Evolutionary conservation across 2,888 invertebrate genomes (phyloP).

Genomic region (Dendrolimus houi): DNA sequence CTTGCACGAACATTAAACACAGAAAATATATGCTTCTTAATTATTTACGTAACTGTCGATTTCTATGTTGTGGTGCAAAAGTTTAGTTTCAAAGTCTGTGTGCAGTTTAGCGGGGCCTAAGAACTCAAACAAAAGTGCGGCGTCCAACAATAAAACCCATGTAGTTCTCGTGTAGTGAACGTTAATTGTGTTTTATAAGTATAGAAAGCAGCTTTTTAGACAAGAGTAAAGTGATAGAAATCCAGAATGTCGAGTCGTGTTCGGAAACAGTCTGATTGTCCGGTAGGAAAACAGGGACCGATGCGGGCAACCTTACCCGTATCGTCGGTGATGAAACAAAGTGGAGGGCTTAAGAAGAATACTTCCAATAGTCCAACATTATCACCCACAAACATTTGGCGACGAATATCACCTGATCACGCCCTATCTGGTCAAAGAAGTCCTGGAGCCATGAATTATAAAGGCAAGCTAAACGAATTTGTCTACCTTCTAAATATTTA

Average conservation of each 20-base stretch:
- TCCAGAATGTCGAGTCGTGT: slow-evolving; percentile 76
- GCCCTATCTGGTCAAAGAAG: slow-evolving; percentile 83
- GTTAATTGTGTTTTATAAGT: slow-evolving; percentile 22
- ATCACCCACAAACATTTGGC: slow-evolving; percentile 81
- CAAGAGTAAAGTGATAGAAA: slow-evolving; percentile 1
- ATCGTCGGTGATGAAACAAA: slow-evolving; percentile 81
- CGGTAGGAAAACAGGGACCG: slow-evolving; percentile 78
- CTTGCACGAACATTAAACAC: slow-evolving; percentile 45
- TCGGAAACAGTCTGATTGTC: slow-evolving; percentile 82
- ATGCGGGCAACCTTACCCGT: slow-evolving; percentile 87
- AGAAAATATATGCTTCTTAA: slow-evolving; percentile 35
- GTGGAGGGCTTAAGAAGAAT: slow-evolving; percentile 76
- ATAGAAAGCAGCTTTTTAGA: background rate
- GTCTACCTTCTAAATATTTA: background rate
- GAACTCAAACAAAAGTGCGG: slow-evolving; percentile 60
- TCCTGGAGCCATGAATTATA: slow-evolving; percentile 83
- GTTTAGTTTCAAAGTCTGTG: slow-evolving; percentile 6
- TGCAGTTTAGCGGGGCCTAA: slow-evolving; percentile 29
- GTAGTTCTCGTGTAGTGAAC: slow-evolving; percentile 44
- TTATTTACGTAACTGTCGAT: slow-evolving; percentile 28
- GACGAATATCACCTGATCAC: slow-evolving; percentile 82
- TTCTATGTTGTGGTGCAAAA: slow-evolving; percentile 17
- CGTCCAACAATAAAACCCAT: slow-evolving; percentile 50
- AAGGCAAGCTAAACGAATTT: slow-evolving; percentile 63
- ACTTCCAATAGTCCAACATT: slow-evolving; percentile 80